phyloP scores from a whole-genome alignment of 2,888 invertebrate species.

The Drosophila quasianomalipes region DNA sequence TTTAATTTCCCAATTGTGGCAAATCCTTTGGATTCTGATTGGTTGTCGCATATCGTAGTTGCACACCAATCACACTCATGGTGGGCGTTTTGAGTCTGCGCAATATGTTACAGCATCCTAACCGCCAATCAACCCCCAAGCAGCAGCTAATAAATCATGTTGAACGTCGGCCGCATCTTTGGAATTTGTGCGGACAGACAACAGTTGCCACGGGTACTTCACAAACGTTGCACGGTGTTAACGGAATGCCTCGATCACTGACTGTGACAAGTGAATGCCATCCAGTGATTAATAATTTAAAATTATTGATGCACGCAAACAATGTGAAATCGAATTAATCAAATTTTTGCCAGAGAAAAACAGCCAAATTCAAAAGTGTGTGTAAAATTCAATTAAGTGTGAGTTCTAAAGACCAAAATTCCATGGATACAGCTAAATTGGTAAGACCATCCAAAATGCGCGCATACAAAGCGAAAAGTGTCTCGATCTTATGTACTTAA shows the following conservation, averaged over 20 bases:
- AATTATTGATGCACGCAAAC: slow-evolving; percentile 67
- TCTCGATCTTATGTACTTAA: slow-evolving; percentile 38
- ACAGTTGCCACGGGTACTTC: slow-evolving; percentile 70
- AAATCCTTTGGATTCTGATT: slow-evolving; percentile 30
- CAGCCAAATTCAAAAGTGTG: slow-evolving; percentile 52
- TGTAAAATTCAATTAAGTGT: slow-evolving; percentile 25
- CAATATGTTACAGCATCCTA: slow-evolving; percentile 62
- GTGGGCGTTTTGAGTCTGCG: slow-evolving; percentile 74
- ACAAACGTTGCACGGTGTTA: slow-evolving; percentile 56
- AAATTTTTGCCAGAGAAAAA: slow-evolving; percentile 36
- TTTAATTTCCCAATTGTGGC: background rate
- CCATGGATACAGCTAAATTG: slow-evolving; percentile 79
- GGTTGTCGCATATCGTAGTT: slow-evolving; percentile 11
- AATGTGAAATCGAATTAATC: slow-evolving; percentile 62
- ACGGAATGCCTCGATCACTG: slow-evolving; percentile 60
- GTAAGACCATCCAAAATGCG: slow-evolving; percentile 60
- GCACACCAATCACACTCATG: slow-evolving; percentile 50
- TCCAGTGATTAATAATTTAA: slow-evolving; percentile 68
- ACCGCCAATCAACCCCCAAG: slow-evolving; percentile 48
- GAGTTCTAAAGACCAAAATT: slow-evolving; percentile 36
- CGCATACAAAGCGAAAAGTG: background rate
- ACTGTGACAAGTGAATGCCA: slow-evolving; percentile 53
- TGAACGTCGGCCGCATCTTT: slow-evolving; percentile 25
- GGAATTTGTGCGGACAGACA: slow-evolving; percentile 21
- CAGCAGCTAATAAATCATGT: slow-evolving; percentile 34